These are phyloP conservation scores for Motacilla tschutschensis DNA, from an alignment of 2,113 vertebrate genomes.

Conservation along the genomic window DNA sequence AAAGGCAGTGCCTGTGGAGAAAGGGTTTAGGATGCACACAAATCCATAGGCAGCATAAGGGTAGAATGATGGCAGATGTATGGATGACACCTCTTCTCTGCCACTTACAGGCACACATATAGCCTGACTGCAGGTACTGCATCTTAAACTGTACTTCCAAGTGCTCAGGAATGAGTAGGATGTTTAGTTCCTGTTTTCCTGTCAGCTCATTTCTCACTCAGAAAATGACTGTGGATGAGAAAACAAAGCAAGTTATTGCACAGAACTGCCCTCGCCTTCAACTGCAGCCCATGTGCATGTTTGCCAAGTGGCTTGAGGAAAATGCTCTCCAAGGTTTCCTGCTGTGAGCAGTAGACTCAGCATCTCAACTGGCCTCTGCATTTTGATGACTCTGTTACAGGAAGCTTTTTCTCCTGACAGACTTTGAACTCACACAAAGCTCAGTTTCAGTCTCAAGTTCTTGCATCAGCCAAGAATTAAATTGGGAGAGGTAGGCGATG, in stretches of 20 bases:
- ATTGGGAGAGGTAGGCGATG: background rate
- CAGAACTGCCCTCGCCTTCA: background rate
- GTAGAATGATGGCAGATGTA: background rate
- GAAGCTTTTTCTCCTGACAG: background rate
- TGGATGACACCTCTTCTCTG: background rate
- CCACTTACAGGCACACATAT: no score
- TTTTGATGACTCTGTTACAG: background rate
- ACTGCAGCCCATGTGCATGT: background rate
- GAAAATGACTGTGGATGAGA: background rate
- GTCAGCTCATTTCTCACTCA: background rate
- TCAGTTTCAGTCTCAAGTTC: background rate
- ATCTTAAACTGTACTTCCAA: background rate
- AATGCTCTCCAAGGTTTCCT: background rate
- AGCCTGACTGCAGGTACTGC: background rate
- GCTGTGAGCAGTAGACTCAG: background rate
- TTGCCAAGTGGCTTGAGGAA: background rate
- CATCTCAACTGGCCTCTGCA: background rate
- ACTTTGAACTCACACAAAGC: background rate
- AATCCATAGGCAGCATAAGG: background rate
- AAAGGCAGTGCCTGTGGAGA: background rate
- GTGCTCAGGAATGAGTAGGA: background rate
- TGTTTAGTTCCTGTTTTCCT: background rate
- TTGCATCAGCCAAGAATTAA: background rate
- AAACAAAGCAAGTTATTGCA: background rate
- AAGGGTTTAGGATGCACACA: rapidly evolving